These are phyloP conservation scores for Helicoverpa assulta DNA, from an alignment of 2,888 invertebrate genomes.

Conservation along the genomic window DNA sequence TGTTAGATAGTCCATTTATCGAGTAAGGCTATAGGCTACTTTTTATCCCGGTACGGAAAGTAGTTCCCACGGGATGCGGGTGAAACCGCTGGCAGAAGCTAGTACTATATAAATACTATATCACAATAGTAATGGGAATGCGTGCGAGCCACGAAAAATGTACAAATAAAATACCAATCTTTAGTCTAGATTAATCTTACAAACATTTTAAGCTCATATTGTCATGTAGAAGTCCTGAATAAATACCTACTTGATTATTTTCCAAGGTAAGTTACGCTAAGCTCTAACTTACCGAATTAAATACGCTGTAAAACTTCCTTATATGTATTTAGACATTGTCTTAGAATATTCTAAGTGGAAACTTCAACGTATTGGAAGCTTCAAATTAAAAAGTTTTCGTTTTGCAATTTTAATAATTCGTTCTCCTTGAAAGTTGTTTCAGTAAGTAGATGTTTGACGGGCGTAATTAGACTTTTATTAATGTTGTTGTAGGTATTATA, in stretches of 20 bases:
- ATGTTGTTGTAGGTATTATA: constrained; percentile 3
- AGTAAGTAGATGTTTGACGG: constrained; percentile 27
- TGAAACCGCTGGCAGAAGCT: no score
- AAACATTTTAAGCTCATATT: constrained; percentile 37
- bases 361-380: constrained; percentile 30
- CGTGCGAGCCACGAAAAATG: constrained; percentile 30
- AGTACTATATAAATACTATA: neutral
- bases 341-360: constrained; percentile 27
- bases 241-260: constrained; percentile 19
- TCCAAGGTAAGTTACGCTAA: constrained; percentile 15
- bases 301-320: constrained; percentile 24
- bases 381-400: constrained; percentile 39
- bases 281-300: constrained; percentile 19
- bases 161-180: neutral
- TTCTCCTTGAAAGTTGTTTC: constrained; percentile 23
- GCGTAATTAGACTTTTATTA: constrained; percentile 30
- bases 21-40: no score
- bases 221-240: constrained; percentile 36
- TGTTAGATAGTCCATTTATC: no score
- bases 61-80: no score
- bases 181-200: no score
- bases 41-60: no score
- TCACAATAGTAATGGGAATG: constrained; percentile 3
- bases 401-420: constrained; percentile 47
- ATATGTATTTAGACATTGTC: constrained; percentile 29